These are phyloP conservation scores for Scartelaos histophorus DNA, from an alignment of 2,113 vertebrate genomes.

Conservation along the genomic window DNA sequence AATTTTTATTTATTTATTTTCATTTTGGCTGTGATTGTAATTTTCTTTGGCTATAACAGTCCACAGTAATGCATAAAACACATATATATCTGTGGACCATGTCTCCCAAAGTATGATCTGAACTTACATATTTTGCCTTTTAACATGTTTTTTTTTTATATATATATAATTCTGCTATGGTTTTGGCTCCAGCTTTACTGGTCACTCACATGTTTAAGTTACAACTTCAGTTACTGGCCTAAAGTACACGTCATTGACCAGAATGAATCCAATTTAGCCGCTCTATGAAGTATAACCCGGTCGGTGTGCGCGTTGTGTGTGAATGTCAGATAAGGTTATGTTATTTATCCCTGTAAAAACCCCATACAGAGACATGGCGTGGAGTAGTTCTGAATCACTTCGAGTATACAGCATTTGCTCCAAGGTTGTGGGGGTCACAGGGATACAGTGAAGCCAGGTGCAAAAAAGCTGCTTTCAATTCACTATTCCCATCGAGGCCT, in stretches of 20 bases:
- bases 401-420: conserved; percentile 35
- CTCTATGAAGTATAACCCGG: neutral
- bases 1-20: too few species aligned
- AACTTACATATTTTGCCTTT: too few species aligned
- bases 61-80: too few species aligned
- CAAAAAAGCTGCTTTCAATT: conserved; percentile 67
- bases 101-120: too few species aligned
- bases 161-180: too few species aligned
- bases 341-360: conserved; percentile 15
- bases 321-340: conserved; percentile 19
- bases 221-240: conserved; percentile 13
- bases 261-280: conserved; percentile 4
- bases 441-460: conserved; percentile 55
- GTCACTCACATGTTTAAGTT: conserved; percentile 7
- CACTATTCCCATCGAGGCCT: conserved; percentile 63
- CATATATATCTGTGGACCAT: too few species aligned
- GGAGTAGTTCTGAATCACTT: conserved; percentile 33
- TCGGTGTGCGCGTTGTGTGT: neutral
- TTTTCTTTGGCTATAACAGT: too few species aligned
- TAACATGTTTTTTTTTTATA: too few species aligned
- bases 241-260: conserved; percentile 19
- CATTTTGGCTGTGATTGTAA: too few species aligned
- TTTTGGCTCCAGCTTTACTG: neutral
- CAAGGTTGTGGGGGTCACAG: conserved; percentile 59
- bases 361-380: conserved; percentile 24